Conservation (phyloP, 1,140 invertebrate species). For the Drosophila seguyi region DNA sequence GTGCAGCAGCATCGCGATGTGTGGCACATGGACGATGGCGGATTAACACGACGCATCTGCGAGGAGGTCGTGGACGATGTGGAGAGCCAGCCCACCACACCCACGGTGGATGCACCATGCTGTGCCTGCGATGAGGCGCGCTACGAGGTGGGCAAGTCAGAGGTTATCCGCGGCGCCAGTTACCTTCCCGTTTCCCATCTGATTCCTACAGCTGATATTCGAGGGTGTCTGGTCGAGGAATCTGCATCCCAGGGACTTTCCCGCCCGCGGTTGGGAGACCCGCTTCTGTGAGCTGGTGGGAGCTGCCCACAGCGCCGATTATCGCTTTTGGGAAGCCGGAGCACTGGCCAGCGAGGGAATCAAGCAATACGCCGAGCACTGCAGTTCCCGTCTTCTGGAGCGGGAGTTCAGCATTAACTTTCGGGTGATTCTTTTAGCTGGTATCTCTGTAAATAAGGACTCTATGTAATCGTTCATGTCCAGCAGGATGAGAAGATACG, state of each 20-base stretch:
- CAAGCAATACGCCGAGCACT: slow-evolving; percentile 96
- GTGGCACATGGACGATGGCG: slow-evolving; percentile 95
- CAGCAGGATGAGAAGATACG: slow-evolving; percentile 94
- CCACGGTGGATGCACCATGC: slow-evolving; percentile 89
- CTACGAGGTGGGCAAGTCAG: slow-evolving; percentile 89
- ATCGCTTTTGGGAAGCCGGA: slow-evolving; percentile 96
- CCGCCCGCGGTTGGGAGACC: slow-evolving; percentile 92
- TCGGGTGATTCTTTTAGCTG: slow-evolving; percentile 19
- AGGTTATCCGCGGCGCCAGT: neutral
- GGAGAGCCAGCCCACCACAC: slow-evolving; percentile 88
- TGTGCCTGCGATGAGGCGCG: slow-evolving; percentile 97
- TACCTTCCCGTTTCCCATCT: neutral
- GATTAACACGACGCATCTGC: slow-evolving; percentile 91
- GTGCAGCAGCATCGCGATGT: slow-evolving; percentile 92
- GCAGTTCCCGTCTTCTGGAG: slow-evolving; percentile 94
- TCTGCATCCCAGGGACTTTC: slow-evolving; percentile 98
- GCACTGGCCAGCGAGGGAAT: slow-evolving; percentile 94
- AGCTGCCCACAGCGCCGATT: slow-evolving; percentile 95
- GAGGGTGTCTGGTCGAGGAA: slow-evolving; percentile 98
- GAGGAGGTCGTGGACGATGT: slow-evolving; percentile 89
- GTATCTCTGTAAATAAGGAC: accelerated
- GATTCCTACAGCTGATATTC: slow-evolving; percentile 92
- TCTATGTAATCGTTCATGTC: neutral
- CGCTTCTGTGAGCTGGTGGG: slow-evolving; percentile 99
- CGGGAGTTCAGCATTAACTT: slow-evolving; percentile 94